A percentile compares a stretch with the other conserved stretches of the same genome.
These are phyloP conservation scores for Myotis yumanensis DNA, from an alignment of 2,113 vertebrate species.

Conservation along the genomic window DNA sequence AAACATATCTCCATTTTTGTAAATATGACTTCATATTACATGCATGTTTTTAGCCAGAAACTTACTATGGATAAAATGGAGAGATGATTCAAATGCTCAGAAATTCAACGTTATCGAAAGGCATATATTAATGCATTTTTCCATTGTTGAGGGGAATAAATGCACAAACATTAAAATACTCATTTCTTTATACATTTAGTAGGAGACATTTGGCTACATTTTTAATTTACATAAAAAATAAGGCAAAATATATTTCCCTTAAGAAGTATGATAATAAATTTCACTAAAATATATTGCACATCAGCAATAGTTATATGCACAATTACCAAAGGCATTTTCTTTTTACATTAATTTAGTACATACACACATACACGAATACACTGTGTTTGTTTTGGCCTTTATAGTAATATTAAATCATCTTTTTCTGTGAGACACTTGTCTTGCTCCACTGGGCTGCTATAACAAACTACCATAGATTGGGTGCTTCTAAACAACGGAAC, in stretches of 20 bases:
- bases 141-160: slow-evolving; percentile 2
- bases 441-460: background rate
- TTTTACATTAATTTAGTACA: slow-evolving; percentile 70
- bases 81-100: background rate
- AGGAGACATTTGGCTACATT: background rate
- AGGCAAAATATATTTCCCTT: slow-evolving; percentile 58
- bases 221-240: slow-evolving; percentile 45
- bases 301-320: slow-evolving; percentile 75
- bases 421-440: background rate
- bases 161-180: slow-evolving; percentile 54
- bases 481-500: background rate
- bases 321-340: slow-evolving; percentile 65
- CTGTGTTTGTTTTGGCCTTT: slow-evolving; percentile 56
- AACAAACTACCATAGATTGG: background rate
- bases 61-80: background rate
- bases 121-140: background rate
- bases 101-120: background rate
- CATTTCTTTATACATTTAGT: background rate
- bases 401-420: slow-evolving; percentile 51
- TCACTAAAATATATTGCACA: slow-evolving; percentile 52
- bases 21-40: background rate
- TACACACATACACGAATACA: background rate
- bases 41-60: background rate
- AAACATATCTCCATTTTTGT: background rate
- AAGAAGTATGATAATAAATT: slow-evolving; percentile 70